A percentile compares a stretch with the other conserved stretches of the same genome.
Evolutionary conservation across 1,140 invertebrate genomes (phyloP).

Genomic region (Drosophila kikkawai): DNA sequence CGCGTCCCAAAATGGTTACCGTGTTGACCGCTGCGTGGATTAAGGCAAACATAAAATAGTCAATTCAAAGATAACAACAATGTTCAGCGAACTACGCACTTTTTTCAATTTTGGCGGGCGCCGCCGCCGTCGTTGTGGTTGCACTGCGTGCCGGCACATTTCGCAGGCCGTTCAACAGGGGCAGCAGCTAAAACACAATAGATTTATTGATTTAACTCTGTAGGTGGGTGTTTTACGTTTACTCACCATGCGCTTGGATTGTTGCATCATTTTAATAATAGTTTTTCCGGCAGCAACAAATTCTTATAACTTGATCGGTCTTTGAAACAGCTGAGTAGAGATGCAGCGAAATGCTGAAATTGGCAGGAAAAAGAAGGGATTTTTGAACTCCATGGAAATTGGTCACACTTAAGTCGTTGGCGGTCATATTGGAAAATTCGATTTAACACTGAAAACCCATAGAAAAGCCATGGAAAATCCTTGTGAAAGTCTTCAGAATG

Average conservation of each 20-base stretch:
- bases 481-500: no score
- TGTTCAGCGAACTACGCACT: conserved; percentile 45
- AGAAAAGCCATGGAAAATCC: no score
- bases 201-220: neutral
- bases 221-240: neutral
- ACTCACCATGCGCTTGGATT: conserved; percentile 60
- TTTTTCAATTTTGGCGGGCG: conserved; percentile 83
- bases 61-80: neutral
- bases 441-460: no score
- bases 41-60: conserved; percentile 1
- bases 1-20: conserved; percentile 93
- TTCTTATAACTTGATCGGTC: neutral
- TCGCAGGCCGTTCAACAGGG: conserved; percentile 48
- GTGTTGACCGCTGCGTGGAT: conserved; percentile 92
- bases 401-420: no score
- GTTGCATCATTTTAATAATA: conserved; percentile 66
- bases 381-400: no score
- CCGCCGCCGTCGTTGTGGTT: conserved; percentile 47
- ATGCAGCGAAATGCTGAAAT: no score
- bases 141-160: conserved; percentile 58
- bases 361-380: no score
- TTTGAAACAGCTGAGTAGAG: conserved; percentile 2
- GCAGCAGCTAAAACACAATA: conserved; percentile 35
- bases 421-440: neutral
- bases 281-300: conserved; percentile 8